phyloP scores from a whole-genome alignment of 2,797 vertebrate genomes.

The Sebastes cheni region DNA sequence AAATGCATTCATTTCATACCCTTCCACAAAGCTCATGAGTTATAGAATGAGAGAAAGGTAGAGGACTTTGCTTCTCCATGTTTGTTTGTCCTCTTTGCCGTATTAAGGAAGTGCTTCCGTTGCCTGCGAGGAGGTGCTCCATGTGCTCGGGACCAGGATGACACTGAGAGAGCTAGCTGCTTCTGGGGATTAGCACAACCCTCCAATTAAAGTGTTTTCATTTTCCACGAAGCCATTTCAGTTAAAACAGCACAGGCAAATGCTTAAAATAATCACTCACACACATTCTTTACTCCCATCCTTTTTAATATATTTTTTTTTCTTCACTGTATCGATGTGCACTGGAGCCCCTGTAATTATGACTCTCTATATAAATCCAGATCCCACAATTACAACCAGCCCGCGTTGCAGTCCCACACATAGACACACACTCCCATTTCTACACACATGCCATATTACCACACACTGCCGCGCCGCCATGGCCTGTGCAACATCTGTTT shows the following conservation, averaged over 20 bases:
- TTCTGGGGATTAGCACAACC: slow-evolving; percentile 54
- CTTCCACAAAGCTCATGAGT: not conserved
- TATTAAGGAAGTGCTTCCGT: not conserved
- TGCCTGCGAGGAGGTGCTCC: not conserved
- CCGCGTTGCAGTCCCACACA: slow-evolving; percentile 30
- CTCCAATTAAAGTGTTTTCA: slow-evolving; percentile 72
- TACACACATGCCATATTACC: slow-evolving; percentile 25
- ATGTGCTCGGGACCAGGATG: not conserved
- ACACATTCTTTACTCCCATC: slow-evolving; percentile 10
- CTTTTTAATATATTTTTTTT: slow-evolving; percentile 43
- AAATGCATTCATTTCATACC: not conserved
- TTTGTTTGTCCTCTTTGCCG: not conserved
- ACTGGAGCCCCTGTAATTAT: slow-evolving; percentile 74
- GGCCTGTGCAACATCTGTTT: slow-evolving; percentile 80
- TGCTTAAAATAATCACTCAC: slow-evolving; percentile 69
- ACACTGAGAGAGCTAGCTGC: slow-evolving; percentile 3
- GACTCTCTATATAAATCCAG: slow-evolving; percentile 75
- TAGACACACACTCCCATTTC: not conserved
- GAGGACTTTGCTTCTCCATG: not conserved
- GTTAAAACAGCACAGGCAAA: slow-evolving; percentile 67
- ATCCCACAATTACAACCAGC: slow-evolving; percentile 77
- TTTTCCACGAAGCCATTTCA: slow-evolving; percentile 69
- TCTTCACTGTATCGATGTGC: slow-evolving; percentile 55
- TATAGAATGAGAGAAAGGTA: not conserved
- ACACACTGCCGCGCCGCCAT: slow-evolving; percentile 47